Base-by-base conservation (phyloP, 92 coral and sea anemone genomes). In the Plumapathes pennacea region DNA sequence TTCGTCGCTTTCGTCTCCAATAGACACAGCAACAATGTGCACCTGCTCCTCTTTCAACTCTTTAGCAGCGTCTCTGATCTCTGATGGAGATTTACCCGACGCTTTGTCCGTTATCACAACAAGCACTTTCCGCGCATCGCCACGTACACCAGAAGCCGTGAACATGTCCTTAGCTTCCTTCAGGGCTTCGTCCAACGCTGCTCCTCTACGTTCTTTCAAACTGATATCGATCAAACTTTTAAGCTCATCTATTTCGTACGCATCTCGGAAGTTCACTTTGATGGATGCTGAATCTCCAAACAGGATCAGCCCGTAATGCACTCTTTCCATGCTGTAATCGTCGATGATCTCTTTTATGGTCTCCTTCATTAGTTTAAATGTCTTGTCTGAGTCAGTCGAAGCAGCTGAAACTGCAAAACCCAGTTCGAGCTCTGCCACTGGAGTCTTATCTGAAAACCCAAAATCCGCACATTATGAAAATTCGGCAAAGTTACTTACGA, bases 11-110 rank as follows among this genome's bases (percentile, higher is more conserved):
- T 72, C 70, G 30, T 25, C 43, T 12, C 96, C 99, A 46, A 89
- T 61, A 43, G 87, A 89, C 31, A 94, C 96, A 2, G 96, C 85
- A 32, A 94, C 77, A 8, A 88, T 42, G 32, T 41, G 61, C 5
- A 94, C 86, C 25, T 67, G 80, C 14, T 41, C 54, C 30, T 50
- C 62, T 32, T 74, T 81, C 68, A 94, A 75, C 32, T 63, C 72
- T 38, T 65, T 84, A n/a, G 90, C 89, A 23, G 82, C 82, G 23
- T 58, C 63, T 11, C 63, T 80, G 50, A 81, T 54, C 47, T 94
- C 71, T 41, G 69, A 51, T 4, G 67, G 52, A 41, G 88, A 91
- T 3, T 92, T 96, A 30, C 64, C 60, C 12, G 82, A 77, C 17
- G 62, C 79, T 45, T 40, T 44, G 55, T 94, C 99, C 12, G 86